Conservation (phyloP, 1,140 invertebrate species). For the Drosophila varians region DNA sequence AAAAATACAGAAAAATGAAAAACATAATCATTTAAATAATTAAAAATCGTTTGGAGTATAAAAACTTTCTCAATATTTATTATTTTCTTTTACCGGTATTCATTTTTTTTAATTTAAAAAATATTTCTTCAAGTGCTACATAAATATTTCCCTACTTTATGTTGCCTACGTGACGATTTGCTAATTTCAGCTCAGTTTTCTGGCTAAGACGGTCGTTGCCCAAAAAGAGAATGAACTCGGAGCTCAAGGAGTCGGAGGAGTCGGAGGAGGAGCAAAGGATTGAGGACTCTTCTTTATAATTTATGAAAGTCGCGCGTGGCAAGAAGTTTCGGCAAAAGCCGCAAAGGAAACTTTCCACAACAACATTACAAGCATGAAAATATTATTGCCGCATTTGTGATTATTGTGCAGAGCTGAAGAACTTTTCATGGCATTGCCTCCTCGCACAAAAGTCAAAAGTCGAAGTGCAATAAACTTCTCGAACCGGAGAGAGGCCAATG, state of each 20-base stretch:
- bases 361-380: conserved; percentile 46
- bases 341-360: conserved; percentile 15
- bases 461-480: conserved; percentile 75
- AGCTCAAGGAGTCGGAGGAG: neutral
- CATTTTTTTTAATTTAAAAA: neutral
- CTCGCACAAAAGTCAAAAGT: conserved; percentile 65
- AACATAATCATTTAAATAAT: neutral
- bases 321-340: conserved; percentile 46
- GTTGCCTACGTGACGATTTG: conserved; percentile 72
- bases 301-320: conserved; percentile 56
- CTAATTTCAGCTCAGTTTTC: conserved; percentile 55
- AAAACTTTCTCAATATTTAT: too few species aligned
- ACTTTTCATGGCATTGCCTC: conserved; percentile 38
- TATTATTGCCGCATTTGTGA: conserved; percentile 51
- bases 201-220: conserved; percentile 36
- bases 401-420: conserved; percentile 32
- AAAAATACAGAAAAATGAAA: neutral
- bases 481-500: conserved; percentile 1
- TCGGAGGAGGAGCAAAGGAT: conserved; percentile 23
- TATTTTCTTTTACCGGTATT: neutral
- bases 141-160: conserved; percentile 35
- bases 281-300: conserved; percentile 46
- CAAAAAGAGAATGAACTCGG: conserved; percentile 23
- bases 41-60: neutral
- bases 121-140: conserved; percentile 9